Base-by-base conservation (phyloP, 2,888 invertebrate species). In the Halocaridina rubra region DNA sequence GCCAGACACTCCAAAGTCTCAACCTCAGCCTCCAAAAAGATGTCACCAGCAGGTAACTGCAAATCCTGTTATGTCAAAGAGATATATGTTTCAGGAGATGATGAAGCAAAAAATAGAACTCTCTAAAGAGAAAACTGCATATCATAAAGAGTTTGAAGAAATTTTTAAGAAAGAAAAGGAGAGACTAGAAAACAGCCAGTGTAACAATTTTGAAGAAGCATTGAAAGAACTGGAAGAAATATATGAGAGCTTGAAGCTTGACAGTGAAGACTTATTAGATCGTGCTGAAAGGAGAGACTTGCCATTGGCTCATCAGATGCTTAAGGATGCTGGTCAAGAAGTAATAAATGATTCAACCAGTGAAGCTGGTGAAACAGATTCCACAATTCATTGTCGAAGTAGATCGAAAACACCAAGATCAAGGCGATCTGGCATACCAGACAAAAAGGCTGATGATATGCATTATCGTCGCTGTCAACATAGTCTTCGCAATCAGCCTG, bases 171-270 rank as follows among this genome's bases (percentile, higher is more conserved):
- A 84, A 67, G 88, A 88, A 39, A 88, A 84, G 22, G 77, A 86
- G 39, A 82, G 79, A 30, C 57, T 86, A n/a, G 84, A 87, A 61
- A 80, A 64, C 27, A 79, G 77, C 30, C 74, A 84, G 39, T 87
- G 85, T 22, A 80, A 75, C 59, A 88, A 88, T 76, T 88, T 88
- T 59, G 88, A 88, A 39, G 96, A 97, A 90, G 97, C 97, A 78
- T 93, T 97, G 29, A 95, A 95, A 89, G 97, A 97, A 91, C 91
- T 97, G 80, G 97, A 97, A 92, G 95, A 95, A n/a, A 97, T 97
- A 90, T 91, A 90, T 88, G 96, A 96, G 90, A 96, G 96, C 89
- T 92, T 97, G 81, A 94, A 95, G n/a, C 92, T 97, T 76, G 89
- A 89, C 32, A 96, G 96, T 90, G 95, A 96, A 90, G 95, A 96